Base-by-base conservation (phyloP, 2,888 invertebrate genomes). In the Lissocephala sabroskyi region DNA sequence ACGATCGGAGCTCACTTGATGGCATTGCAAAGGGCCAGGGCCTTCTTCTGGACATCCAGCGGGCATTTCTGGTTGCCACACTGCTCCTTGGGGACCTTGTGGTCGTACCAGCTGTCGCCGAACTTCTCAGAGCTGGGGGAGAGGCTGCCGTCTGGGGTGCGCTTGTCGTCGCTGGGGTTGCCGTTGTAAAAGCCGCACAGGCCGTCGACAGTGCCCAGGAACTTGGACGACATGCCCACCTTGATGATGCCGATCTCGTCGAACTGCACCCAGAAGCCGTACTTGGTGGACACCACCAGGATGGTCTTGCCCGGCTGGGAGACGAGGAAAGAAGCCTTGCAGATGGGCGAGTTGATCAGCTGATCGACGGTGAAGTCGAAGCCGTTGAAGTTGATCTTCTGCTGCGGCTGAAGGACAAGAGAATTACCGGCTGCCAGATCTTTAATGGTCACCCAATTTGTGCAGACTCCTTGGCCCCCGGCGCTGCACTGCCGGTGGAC, bases 171-270 rank as follows among this genome's bases (percentile, higher is more conserved):
- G 35, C 78, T 67, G 0, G 86, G 67, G 19, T 87, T 83, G 1
- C 89, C 90, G 82, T 92, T 92, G 80, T 89, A 93, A 50, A 88
- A 90, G 1, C 95, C 95, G 79, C 95, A 95, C 7, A 95, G 84
- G 0, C 95, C 95, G 67, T 93, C 92, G 0, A 94, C 90, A 33
- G 87, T 86, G 6, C 88, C 87, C 51, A 85, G 81, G 60, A 90
- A 86, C 62, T 88, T 88, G 43, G 88, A 88, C 0, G 88, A 86
- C 0, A 93, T 90, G 56, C 91, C 92, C 61, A 95, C 87, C 82
- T 91, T 92, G 0, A 90, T 86, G 75, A 90, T 89, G 2, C 90
- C 90, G 45, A 89, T 88, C 2, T 86, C 86, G 71, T 89, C 91
- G 85, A 92, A 92, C 1, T 90, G 86, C 1, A 93, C 88, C 85